Evolutionary conservation across 2,797 vertebrate genomes (phyloP), one percentile per base, ranked within the genome.

Genomic region (Mus spretus): DNA sequence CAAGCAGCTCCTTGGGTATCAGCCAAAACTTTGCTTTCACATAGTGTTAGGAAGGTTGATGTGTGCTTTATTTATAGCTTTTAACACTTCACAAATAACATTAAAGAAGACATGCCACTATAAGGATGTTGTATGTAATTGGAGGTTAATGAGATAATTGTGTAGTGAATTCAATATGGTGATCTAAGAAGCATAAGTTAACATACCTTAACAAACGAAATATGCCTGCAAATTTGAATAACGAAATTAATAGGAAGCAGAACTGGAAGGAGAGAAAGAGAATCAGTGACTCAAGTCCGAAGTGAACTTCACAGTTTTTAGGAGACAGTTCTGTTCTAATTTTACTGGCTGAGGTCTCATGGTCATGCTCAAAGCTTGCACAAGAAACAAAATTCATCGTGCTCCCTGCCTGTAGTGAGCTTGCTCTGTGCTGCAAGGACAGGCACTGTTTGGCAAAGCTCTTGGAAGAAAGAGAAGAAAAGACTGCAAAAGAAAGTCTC

Each of bases 141-240:
- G 94, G 55, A 31, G 7, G 91, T 97, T 96, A 96, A 97, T 97
- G 95, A 1, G 79, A 34, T 40, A 95, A 79, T 55, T 61, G 89
- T 97, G 74, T 53, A 80, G 78, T 95, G 96, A 47, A 15, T 92
- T 96, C 95, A 95, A 63, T 90, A 94, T 50, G n/a, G 88, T 37
- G 92, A 78, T 93, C 3, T 96, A 94, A 77, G 57, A 97, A 97
- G 97, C 78, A 61, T 63, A 92, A 97, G 96, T 93, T 59, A 89
- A 91, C 87, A 34, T 50, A 93, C 59, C 78, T 97, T 97, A 95
- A 77, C 55, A 95, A 97, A 97, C 40, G 63, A 9, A 94, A 75
- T 90, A 94, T 59, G 44, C 63, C n/a, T 94, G 47, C 85, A 97
- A 78, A 93, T 97, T 24, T 89, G 22, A 84, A 86, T 65, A 44